A percentile compares a stretch with the other conserved stretches of the same genome.
These are phyloP conservation scores for Chionomys nivalis DNA, from an alignment of 2,113 vertebrate species.

Conservation along the genomic window DNA sequence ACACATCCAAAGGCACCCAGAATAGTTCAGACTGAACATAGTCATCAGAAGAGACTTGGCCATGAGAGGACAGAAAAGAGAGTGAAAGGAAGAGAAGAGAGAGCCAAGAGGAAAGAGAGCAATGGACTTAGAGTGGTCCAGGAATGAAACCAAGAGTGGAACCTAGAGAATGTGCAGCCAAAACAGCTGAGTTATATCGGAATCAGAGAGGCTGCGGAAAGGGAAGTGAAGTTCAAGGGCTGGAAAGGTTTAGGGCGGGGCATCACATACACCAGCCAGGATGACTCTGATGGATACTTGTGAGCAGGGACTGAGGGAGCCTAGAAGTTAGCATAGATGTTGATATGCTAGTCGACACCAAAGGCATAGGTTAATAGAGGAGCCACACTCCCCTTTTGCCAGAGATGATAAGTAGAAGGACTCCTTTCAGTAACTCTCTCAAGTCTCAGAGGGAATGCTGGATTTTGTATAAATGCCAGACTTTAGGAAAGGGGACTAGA, in stretches of 20 bases:
- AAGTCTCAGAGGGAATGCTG: neutral
- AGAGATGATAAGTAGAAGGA: neutral
- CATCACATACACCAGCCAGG: too few relatives aligned
- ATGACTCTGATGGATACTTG: too few relatives aligned
- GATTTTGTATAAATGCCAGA: neutral
- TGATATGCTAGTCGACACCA: neutral
- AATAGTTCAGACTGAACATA: too few relatives aligned
- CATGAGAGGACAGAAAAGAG: neutral
- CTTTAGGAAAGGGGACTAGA: neutral
- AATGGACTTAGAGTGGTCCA: neutral
- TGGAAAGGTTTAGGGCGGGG: too few relatives aligned
- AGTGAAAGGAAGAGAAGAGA: neutral
- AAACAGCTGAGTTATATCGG: too few relatives aligned
- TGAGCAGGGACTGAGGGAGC: neutral
- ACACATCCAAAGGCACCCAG: too few relatives aligned
- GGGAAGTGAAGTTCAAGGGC: too few relatives aligned
- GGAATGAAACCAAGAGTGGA: neutral
- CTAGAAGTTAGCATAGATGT: neutral
- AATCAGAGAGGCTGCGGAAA: too few relatives aligned
- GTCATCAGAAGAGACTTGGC: too few relatives aligned
- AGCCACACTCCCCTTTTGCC: too few relatives aligned
- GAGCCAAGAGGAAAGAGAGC: neutral
- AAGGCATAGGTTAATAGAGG: too few relatives aligned
- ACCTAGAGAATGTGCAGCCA: neutral
- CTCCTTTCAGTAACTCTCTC: neutral